Conservation (phyloP, 2,113 vertebrate species). For the Ammodytes dubius region DNA sequence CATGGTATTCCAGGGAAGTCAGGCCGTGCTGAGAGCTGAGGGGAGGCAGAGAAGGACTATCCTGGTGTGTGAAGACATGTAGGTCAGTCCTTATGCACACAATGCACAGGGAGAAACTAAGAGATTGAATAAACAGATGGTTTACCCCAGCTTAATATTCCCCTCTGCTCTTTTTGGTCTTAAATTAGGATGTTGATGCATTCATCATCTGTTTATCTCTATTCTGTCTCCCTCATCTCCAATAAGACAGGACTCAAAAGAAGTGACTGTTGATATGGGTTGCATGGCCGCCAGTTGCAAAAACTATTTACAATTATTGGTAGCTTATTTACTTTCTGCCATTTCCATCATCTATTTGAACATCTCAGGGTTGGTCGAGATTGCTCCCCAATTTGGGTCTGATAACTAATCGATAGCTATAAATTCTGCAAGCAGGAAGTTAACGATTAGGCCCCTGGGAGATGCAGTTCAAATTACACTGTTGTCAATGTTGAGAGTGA, state of each 20-base stretch:
- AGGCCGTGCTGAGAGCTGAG: conserved; percentile 36
- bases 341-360: conserved; percentile 93
- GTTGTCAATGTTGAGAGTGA: conserved; percentile 86
- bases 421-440: conserved; percentile 96
- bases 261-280: not conserved
- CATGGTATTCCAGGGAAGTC: conserved; percentile 68
- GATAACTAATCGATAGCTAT: conserved; percentile 97
- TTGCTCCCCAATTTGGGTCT: conserved; percentile 94
- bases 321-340: conserved; percentile 93
- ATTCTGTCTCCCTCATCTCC: not conserved
- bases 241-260: not conserved
- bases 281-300: conserved; percentile 25
- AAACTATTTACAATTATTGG: conserved; percentile 92
- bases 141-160: conserved; percentile 16
- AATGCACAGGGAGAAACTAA: conserved; percentile 48
- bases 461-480: conserved; percentile 94
- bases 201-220: conserved; percentile 79
- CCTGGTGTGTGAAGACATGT: conserved; percentile 62
- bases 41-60: conserved; percentile 34
- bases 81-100: conserved; percentile 67
- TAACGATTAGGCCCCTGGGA: conserved; percentile 95
- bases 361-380: conserved; percentile 85
- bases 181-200: conserved; percentile 35
- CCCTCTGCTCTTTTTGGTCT: conserved; percentile 30
- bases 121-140: conserved; percentile 63